phyloP scores from a whole-genome alignment of 2,888 invertebrate genomes.

The Cancer borealis region DNA sequence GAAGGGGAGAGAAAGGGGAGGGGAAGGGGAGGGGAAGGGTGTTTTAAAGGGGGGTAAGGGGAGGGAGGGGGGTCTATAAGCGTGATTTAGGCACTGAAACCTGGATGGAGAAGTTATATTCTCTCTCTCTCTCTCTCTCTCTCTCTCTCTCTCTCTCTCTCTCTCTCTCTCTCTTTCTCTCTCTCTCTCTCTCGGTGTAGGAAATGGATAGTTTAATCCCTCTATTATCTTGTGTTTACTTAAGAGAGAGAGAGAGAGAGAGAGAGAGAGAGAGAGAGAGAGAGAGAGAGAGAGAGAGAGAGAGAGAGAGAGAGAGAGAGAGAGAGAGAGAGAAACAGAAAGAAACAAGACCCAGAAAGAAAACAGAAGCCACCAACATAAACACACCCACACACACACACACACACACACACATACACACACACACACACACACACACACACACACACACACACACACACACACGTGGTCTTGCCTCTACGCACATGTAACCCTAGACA shows the following conservation, averaged over 20 bases:
- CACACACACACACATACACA: not conserved
- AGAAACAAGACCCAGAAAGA: not conserved
- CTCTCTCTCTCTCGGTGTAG: not conserved
- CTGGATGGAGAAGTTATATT: not conserved
- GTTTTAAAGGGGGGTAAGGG: no score
- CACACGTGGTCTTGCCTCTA: not conserved
- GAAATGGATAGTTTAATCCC: constrained; percentile 11
- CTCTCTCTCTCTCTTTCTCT: not conserved
- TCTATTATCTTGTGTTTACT: not conserved
- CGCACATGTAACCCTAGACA: not conserved
- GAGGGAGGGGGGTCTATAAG: not conserved
- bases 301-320: not conserved
- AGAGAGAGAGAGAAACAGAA: not conserved
- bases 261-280: constrained; percentile 28
- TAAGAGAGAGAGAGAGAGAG: constrained; percentile 25
- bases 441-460: constrained; percentile 40
- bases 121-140: not conserved
- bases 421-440: constrained; percentile 7
- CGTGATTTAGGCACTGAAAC: not conserved
- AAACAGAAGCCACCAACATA: no score
- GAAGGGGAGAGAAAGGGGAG: no score
- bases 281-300: not conserved
- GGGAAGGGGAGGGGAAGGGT: no score
- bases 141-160: no score
- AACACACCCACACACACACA: no score